Base-by-base conservation (phyloP, 2,888 invertebrate species). In the Tortrix viridana region DNA sequence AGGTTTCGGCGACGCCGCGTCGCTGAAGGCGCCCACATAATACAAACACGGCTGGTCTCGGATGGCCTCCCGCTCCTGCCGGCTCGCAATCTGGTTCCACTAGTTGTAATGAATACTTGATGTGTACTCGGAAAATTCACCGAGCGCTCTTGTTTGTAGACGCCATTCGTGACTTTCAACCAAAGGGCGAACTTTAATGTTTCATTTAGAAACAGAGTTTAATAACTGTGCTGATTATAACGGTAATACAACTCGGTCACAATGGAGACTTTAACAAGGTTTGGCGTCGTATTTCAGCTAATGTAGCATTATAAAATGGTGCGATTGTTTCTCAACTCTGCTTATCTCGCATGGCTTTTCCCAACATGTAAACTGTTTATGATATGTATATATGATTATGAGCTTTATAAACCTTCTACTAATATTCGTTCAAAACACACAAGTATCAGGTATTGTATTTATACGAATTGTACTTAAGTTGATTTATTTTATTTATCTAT, bases 1-100 rank as follows among this genome's bases (percentile, higher is more conserved):
- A 71, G 71, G 84, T 89, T 85, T 80, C 89, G 79, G 76, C 77
- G 81, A 71, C 81, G 67, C 58, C 73, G 71, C 72, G 77, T 65
- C 74, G 77, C 69, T 60, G 52, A 53, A 41, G 53, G 73, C 69
- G 61, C 67, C 67, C 73, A 66, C 75, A 84, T 84, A 86, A 87
- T 82, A 75, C 72, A 72, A 77, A 75, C 76, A 69, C 49, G 60
- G 61, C 19, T 50, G 50, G 52, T 46, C 53, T 63, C 63, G 48
- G 63, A 53, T 58, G 63, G 53, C 53, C 52, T 57, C 63, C 57
- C 55, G 56, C 54, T 37, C n/a, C 59, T 61, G 55, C 41, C 53
- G 53, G 23, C 67, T 69, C 71, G 71, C 73, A 74, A 77, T 74
- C 79, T 71, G 70, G 83, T 82, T 74, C 71, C 65, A 80, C 82